These are phyloP conservation scores for Dugesia japonica DNA, from an alignment of 2,888 invertebrate species.

Conservation along the genomic window DNA sequence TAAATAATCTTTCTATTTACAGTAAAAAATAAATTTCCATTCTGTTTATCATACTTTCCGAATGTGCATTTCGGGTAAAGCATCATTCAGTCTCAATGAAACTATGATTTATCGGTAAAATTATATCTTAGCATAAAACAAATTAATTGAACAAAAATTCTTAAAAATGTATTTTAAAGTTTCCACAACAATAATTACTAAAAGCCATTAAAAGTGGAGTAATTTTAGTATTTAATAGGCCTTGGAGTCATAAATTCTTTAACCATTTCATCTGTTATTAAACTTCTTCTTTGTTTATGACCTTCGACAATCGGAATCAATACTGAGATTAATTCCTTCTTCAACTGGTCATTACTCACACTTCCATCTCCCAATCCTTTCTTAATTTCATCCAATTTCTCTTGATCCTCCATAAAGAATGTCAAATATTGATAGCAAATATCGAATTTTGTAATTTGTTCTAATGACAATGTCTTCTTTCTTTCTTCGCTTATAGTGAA, in stretches of 20 bases:
- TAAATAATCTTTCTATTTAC: too few relatives aligned
- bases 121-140: too few relatives aligned
- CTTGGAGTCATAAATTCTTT: conserved; percentile 69
- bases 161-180: too few relatives aligned
- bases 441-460: conserved; percentile 51
- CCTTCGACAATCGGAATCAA: conserved; percentile 62
- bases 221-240: conserved; percentile 25
- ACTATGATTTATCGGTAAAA: too few relatives aligned
- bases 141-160: too few relatives aligned
- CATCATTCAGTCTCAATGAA: too few relatives aligned
- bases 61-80: too few relatives aligned
- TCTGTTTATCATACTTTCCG: too few relatives aligned
- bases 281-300: conserved; percentile 65
- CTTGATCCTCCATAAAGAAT: conserved; percentile 86
- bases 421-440: conserved; percentile 79
- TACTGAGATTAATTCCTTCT: conserved; percentile 69
- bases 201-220: too few relatives aligned
- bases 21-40: too few relatives aligned
- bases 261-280: conserved; percentile 69
- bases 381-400: conserved; percentile 60
- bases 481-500: conserved; percentile 81
- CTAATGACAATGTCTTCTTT: background rate
- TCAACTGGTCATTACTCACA: conserved; percentile 72
- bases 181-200: too few relatives aligned
- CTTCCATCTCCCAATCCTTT: conserved; percentile 47